phyloP scores from a whole-genome alignment of 2,113 vertebrate genomes.

The Parotia lawesii region DNA sequence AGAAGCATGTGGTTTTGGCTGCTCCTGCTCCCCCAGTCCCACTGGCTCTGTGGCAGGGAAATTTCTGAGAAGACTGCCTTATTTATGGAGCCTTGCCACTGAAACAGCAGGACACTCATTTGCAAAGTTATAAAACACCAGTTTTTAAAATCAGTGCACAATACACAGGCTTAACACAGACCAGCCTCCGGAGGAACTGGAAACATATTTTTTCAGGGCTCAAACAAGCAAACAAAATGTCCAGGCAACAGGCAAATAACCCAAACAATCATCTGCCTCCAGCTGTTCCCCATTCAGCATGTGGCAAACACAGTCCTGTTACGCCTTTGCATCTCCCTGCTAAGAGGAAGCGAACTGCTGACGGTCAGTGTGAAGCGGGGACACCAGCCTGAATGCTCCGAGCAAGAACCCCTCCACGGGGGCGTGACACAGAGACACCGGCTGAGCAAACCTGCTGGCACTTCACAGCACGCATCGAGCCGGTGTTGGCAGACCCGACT shows the following conservation, averaged over 20 bases:
- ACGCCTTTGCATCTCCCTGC: not conserved
- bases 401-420: not conserved
- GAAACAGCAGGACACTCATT: slow-evolving; percentile 19
- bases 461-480: rapidly evolving
- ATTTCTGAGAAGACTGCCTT: slow-evolving; percentile 12
- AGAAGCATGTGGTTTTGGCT: not conserved
- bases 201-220: slow-evolving; percentile 37
- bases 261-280: slow-evolving; percentile 48
- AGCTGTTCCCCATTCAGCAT: slow-evolving; percentile 52
- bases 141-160: not conserved
- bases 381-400: not conserved
- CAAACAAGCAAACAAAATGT: slow-evolving; percentile 31
- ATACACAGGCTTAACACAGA: not conserved
- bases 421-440: not conserved
- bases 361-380: not conserved
- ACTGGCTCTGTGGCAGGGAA: not conserved
- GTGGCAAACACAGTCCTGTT: not conserved
- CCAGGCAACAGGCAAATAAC: slow-evolving; percentile 50
- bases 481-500: rapidly evolving
- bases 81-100: not conserved
- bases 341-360: not conserved
- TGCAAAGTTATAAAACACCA: slow-evolving; percentile 53
- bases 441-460: not conserved
- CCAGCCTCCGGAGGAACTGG: not conserved
- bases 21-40: not conserved